A percentile compares a stretch with the other conserved stretches of the same genome.
Evolutionary conservation across 2,888 invertebrate species (phyloP).

Genomic region (Oithona nana): DNA sequence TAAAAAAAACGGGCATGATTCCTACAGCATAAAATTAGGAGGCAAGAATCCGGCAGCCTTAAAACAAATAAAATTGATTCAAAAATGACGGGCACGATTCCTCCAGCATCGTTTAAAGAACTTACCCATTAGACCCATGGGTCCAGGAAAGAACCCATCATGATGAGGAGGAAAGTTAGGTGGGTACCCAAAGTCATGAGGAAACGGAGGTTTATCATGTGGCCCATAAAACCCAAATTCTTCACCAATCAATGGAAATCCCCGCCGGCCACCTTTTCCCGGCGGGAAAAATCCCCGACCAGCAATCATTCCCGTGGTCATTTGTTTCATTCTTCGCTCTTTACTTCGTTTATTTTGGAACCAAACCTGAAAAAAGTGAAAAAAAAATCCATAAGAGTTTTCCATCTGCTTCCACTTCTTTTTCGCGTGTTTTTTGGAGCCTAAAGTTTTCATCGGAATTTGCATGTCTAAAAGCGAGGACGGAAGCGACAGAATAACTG

Average conservation of each 20-base stretch:
- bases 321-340: constrained; percentile 90
- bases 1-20: too few relatives aligned
- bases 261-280: constrained; percentile 13
- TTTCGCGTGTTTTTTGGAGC: too few relatives aligned
- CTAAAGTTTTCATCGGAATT: too few relatives aligned
- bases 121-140: constrained; percentile 5
- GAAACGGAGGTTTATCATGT: constrained; percentile 1
- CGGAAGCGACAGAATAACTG: too few relatives aligned
- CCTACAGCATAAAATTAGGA: too few relatives aligned
- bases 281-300: constrained; percentile 14
- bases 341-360: constrained; percentile 98
- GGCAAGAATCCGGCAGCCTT: too few relatives aligned
- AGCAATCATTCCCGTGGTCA: constrained; percentile 27
- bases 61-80: too few relatives aligned
- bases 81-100: too few relatives aligned
- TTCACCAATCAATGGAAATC: constrained; percentile 13
- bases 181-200: constrained; percentile 5
- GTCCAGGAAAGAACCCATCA: constrained; percentile 12
- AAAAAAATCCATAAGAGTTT: too few relatives aligned
- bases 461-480: too few relatives aligned
- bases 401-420: too few relatives aligned
- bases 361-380: constrained; percentile 73
- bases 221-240: constrained; percentile 11
- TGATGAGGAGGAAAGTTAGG: constrained; percentile 2
- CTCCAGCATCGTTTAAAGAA: too few relatives aligned